A percentile compares a stretch with the other conserved stretches of the same genome.
phyloP scores from a whole-genome alignment of 2,797 vertebrate species.

The Syncerus caffer region DNA sequence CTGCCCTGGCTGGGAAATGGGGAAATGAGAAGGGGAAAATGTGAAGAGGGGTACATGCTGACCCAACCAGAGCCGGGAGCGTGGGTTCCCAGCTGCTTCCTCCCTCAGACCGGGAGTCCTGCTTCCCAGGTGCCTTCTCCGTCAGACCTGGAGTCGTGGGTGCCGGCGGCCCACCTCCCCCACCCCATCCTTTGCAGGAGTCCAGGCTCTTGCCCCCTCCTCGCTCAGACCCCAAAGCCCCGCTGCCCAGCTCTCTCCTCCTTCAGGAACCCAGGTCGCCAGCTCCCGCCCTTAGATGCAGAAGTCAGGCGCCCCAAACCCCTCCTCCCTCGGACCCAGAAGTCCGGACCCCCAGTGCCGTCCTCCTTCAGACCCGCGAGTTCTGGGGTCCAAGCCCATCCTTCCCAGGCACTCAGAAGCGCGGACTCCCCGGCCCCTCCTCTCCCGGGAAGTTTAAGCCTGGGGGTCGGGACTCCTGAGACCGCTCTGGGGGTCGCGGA shows the following conservation, averaged over 20 bases:
- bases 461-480: background rate
- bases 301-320: background rate
- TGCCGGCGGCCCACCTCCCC: background rate
- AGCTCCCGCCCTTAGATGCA: background rate
- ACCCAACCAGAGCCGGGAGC: background rate
- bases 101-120: background rate
- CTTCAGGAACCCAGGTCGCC: background rate
- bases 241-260: background rate
- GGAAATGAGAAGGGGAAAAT: background rate
- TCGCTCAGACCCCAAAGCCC: background rate
- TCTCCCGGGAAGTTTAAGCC: background rate
- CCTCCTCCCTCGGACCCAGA: background rate
- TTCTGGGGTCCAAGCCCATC: background rate
- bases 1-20: constrained; percentile 27
- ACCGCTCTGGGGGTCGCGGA: background rate
- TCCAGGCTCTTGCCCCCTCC: background rate
- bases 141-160: background rate
- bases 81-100: background rate
- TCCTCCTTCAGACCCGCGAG: background rate
- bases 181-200: background rate
- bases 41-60: background rate
- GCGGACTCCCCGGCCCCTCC: background rate
- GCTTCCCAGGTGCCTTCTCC: background rate
- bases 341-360: background rate
- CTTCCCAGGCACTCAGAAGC: background rate